A percentile compares a stretch with the other conserved stretches of the same genome.
phyloP scores from a whole-genome alignment of 2,797 vertebrate species.

The Bradypodion pumilum region DNA sequence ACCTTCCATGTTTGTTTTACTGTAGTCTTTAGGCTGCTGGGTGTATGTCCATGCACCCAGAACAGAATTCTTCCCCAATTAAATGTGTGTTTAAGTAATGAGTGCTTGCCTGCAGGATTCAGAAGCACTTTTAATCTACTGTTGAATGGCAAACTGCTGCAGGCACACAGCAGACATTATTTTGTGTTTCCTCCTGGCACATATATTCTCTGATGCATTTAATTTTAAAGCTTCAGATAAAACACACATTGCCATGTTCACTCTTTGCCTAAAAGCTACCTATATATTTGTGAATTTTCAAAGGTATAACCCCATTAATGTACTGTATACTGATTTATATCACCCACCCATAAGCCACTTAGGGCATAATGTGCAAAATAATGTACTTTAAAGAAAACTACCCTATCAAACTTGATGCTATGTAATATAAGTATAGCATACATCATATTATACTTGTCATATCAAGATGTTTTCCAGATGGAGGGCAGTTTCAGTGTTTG shows the following conservation, averaged over 20 bases:
- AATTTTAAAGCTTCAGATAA: neutral
- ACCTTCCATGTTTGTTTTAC: conserved; percentile 13
- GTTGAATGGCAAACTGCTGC: neutral
- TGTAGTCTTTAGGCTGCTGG: neutral
- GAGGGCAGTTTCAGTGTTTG: too few relatives aligned
- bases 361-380: neutral
- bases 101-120: neutral
- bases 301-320: too few relatives aligned
- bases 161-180: neutral
- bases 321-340: neutral
- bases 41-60: conserved; percentile 3
- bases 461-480: too few relatives aligned
- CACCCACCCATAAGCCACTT: neutral
- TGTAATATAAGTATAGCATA: neutral
- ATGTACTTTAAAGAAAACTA: neutral
- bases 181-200: neutral
- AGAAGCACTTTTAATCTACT: neutral
- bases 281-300: neutral
- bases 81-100: neutral
- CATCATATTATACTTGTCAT: too few relatives aligned
- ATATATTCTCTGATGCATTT: neutral
- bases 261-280: neutral
- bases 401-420: neutral
- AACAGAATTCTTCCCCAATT: conserved; percentile 18
- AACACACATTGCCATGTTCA: neutral